Percentiles rank a stretch among this genome's conserved stretches.
These are phyloP conservation scores for Syngnathus typhle DNA, from an alignment of 2,113 vertebrate species.

Conservation along the genomic window DNA sequence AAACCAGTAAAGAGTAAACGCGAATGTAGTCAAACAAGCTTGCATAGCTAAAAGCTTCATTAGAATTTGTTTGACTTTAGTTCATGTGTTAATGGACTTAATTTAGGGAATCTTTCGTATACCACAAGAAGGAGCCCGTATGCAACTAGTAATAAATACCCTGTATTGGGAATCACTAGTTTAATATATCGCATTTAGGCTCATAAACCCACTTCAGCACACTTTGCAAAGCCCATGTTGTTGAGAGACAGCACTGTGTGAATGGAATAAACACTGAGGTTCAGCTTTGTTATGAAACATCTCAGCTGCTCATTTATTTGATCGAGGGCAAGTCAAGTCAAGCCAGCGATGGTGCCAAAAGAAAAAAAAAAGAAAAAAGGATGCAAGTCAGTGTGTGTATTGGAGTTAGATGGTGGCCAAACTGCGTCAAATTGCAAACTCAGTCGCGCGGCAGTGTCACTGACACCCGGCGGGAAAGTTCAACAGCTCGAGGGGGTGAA, in stretches of 20 bases:
- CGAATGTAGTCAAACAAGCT: too few species aligned
- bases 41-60: too few species aligned
- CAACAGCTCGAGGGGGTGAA: slow-evolving; percentile 30
- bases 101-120: too few species aligned
- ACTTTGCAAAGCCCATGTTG: slow-evolving; percentile 17
- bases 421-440: slow-evolving; percentile 20
- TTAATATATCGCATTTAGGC: too few species aligned
- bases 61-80: too few species aligned
- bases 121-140: too few species aligned
- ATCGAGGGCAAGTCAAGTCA: slow-evolving; percentile 51
- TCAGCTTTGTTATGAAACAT: slow-evolving; percentile 59
- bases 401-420: slow-evolving; percentile 5
- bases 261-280: slow-evolving; percentile 61
- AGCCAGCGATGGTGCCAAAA: slow-evolving; percentile 33
- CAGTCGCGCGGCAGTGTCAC: slow-evolving; percentile 29
- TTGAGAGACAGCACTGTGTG: slow-evolving; percentile 34
- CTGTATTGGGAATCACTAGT: too few species aligned
- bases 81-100: too few species aligned
- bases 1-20: too few species aligned
- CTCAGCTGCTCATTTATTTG: slow-evolving; percentile 61
- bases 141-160: too few species aligned
- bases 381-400: slow-evolving; percentile 2
- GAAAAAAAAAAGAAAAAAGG: slow-evolving; percentile 19
- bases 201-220: not conserved
- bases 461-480: slow-evolving; percentile 31